Conservation (phyloP, 1,140 invertebrate genomes). For the Mya arenaria region DNA sequence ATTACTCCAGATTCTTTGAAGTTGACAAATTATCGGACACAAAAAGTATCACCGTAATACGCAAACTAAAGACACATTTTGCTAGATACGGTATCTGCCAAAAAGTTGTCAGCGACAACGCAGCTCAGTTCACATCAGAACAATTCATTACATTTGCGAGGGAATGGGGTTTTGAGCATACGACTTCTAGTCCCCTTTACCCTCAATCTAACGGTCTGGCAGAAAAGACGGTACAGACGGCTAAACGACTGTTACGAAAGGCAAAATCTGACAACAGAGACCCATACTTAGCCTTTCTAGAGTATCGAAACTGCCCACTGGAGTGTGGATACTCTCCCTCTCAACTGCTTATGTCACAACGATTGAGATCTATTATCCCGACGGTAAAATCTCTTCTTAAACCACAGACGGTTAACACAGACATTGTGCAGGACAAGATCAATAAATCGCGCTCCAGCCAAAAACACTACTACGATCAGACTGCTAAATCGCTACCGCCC, state of each 20-base stretch:
- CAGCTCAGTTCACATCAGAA: constrained; percentile 29
- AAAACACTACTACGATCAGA: no score
- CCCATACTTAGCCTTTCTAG: constrained; percentile 1
- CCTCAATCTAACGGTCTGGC: constrained; percentile 1
- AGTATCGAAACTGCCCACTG: not conserved
- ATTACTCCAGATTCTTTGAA: constrained; percentile 42
- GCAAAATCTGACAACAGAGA: constrained; percentile 16
- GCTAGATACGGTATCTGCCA: constrained; percentile 32
- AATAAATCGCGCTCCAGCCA: no score
- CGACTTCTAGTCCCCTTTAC: not conserved
- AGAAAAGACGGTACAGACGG: constrained; percentile 8
- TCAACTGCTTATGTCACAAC: not conserved
- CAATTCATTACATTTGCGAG: not conserved
- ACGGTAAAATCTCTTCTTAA: not conserved
- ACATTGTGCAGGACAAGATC: no score
- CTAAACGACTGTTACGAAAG: constrained; percentile 23
- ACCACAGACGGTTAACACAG: no score
- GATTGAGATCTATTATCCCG: not conserved
- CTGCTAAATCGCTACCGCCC: no score
- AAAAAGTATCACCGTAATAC: constrained; percentile 44
- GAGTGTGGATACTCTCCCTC: constrained; percentile 5
- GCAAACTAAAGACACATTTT: constrained; percentile 31
- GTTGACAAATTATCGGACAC: constrained; percentile 13
- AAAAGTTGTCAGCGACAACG: constrained; percentile 58
- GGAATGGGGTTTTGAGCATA: constrained; percentile 23